Evolutionary conservation across 53 echinoderm and acorn worm genomes (phyloP), one percentile per base, ranked within the genome.

Genomic region (Temnopleurus reevesii): DNA sequence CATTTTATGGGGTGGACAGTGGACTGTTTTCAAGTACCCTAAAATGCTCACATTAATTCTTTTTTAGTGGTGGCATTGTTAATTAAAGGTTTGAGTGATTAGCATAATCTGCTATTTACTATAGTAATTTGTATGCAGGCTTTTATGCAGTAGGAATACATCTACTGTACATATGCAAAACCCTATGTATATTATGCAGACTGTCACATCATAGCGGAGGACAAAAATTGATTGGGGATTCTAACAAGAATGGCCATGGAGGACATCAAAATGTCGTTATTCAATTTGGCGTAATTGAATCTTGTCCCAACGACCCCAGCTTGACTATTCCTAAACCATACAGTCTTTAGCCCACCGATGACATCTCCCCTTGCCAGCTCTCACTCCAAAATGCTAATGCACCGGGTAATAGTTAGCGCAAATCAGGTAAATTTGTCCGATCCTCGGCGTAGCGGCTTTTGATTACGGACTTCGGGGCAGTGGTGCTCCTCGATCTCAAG

Each of bases 261-360:
- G 27, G 41, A 79, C 49, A 79, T 79, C 49, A 79, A 79, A 79
- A 79, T 49, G 79, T 79, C 79, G 23, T 79, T 79, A 79, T 49
- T 49, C 79, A 79, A 49, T 79, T 79, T 79, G 79, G 17, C 47
- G 5, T 79, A 79, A 79, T 79, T 79, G 49, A 49, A 79, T 79
- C 49, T 79, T 0, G 49, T 49, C 1, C 43, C 45, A 26, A n/a
- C 21, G 19, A n/a, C n/a, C n/a, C 65, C 9, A 71, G 43, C 41
- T 21, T 41, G 41, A 38, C 38, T 2, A 9, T 43, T 38, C n/a
- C 27, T 41, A 18, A 21, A 15, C 41, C 35, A 41, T 38, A 23
- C 43, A 71, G 10, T 21, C 71, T 27, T 21, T 19, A 34, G 41
- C 41, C 8, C 41, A 8, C 41, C 9, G 71, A 27, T 43, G 43